A percentile compares a stretch with the other conserved stretches of the same genome.
phyloP scores from a whole-genome alignment of 1,140 invertebrate genomes.

The Neodiprion pinetum region DNA sequence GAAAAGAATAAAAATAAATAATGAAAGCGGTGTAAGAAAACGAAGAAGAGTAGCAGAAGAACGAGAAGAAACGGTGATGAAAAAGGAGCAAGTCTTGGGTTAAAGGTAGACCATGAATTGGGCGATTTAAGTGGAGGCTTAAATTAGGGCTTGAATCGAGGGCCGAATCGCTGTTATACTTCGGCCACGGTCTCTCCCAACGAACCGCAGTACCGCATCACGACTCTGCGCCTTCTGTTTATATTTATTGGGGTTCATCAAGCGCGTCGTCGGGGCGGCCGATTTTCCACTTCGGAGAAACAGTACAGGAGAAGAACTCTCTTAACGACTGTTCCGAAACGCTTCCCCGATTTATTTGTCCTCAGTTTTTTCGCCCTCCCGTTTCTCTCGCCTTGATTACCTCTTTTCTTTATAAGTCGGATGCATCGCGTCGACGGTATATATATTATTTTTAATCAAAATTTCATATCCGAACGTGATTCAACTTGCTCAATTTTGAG shows the following conservation, averaged over 20 bases:
- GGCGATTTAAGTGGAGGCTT: conserved; percentile 34
- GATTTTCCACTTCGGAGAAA: conserved; percentile 44
- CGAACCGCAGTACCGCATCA: conserved; percentile 15
- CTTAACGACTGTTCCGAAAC: conserved; percentile 53
- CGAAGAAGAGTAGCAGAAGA: conserved; percentile 20
- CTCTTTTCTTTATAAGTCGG: no score
- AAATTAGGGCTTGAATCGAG: conserved; percentile 48
- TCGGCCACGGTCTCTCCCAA: conserved; percentile 30
- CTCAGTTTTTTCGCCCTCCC: not conserved
- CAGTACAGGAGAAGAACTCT: conserved; percentile 36
- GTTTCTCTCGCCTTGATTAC: no score
- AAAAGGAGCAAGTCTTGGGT: conserved; percentile 20
- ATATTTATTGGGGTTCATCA: conserved; percentile 59
- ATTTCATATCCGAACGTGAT: no score
- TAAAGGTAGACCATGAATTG: conserved; percentile 30
- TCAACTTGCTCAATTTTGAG: no score
- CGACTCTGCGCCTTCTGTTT: conserved; percentile 50
- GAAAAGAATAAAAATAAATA: conserved; percentile 35
- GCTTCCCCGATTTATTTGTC: not conserved
- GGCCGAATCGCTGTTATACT: conserved; percentile 53
- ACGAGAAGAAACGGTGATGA: conserved; percentile 8
- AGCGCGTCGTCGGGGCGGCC: conserved; percentile 28
- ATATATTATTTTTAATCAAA: no score
- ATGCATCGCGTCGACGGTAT: no score
- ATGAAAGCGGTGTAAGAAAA: conserved; percentile 21